Base-by-base conservation (phyloP, 2,888 invertebrate genomes). In the Aphodius sticticus region DNA sequence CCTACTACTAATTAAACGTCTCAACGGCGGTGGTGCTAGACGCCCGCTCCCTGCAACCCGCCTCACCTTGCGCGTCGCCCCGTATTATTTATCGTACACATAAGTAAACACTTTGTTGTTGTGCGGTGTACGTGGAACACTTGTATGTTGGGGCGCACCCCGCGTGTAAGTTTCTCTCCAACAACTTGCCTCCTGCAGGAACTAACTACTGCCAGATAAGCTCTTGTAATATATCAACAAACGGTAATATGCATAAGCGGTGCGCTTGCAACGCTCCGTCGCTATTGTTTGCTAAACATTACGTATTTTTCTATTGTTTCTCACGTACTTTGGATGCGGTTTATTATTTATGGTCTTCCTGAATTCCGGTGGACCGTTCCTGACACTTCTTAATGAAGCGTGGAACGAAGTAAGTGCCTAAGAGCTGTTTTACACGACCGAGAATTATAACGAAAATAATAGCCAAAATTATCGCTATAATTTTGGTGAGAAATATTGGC, bases 1-100 rank as follows among this genome's bases (percentile, higher is more conserved):
- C 80, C 80, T 80, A 71, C 69, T 77, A 71, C 80, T 78, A 80
- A 80, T 80, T 80, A 80, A 80, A 78, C 78, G 78, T 77, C 80
- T 80, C 53, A 69, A 53, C 78, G 70, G 16, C 69, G 35, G n/a
- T 12, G 26, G 6, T 1, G 35, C 71, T 12, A 71, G 35, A 71
- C 71, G 71, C 16, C 16, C 26, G 7, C 26, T 6, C 53, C 26
- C 7, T 53, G 12, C 53, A 26, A 53, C 53, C 53, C 53, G 53
- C 53, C 53, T 9, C 53, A 53, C 53, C 53, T 53, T 53, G 12
- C 53, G 53, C 53, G 53, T 2, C 53, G 53, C 53, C 53, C 53
- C 9, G 74, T 37, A 74, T 74, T 74, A 74, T 74, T 74, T 74
- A 74, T 74, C 35, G 16, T 3, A n/a, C 15, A 26, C 70, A 26